Conservation (phyloP, 2,888 invertebrate genomes). For the Nasonia oneida region DNA sequence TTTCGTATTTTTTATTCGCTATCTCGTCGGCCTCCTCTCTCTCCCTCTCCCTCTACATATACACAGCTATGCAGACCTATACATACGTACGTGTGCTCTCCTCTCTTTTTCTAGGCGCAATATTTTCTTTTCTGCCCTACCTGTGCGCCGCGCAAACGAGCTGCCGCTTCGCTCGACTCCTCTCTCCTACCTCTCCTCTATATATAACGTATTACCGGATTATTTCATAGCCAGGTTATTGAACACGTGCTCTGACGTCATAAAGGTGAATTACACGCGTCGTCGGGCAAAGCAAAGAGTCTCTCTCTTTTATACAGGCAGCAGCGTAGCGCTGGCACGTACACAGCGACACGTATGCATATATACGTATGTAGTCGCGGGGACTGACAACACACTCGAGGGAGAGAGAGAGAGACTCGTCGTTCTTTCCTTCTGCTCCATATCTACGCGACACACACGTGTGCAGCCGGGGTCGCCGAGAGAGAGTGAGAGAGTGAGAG, state of each 20-base stretch:
- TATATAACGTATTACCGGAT: slow-evolving; percentile 60
- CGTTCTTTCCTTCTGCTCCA: background rate
- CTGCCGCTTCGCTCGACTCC: slow-evolving; percentile 3
- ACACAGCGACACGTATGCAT: background rate
- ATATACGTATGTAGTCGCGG: background rate
- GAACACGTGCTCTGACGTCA: slow-evolving; percentile 74
- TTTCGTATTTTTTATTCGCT: slow-evolving; percentile 18
- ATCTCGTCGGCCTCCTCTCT: slow-evolving; percentile 4
- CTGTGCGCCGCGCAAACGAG: background rate
- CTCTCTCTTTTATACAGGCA: slow-evolving; percentile 38
- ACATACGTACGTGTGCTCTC: background rate
- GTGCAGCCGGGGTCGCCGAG: background rate
- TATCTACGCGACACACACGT: background rate
- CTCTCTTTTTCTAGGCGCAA: background rate
- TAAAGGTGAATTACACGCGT: slow-evolving; percentile 77
- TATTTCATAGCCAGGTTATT: slow-evolving; percentile 62
- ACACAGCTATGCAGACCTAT: background rate
- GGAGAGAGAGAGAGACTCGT: background rate
- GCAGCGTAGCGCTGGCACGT: background rate
- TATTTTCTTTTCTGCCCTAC: slow-evolving; percentile 24
- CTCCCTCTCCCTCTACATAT: background rate
- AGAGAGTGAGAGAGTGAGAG: background rate
- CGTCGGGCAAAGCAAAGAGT: slow-evolving; percentile 75
- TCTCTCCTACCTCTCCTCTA: slow-evolving; percentile 25
- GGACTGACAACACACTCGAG: background rate